Evolutionary conservation across 2,888 invertebrate genomes (phyloP), one percentile per base, ranked within the genome.

Genomic region (Drosophila monieri): DNA sequence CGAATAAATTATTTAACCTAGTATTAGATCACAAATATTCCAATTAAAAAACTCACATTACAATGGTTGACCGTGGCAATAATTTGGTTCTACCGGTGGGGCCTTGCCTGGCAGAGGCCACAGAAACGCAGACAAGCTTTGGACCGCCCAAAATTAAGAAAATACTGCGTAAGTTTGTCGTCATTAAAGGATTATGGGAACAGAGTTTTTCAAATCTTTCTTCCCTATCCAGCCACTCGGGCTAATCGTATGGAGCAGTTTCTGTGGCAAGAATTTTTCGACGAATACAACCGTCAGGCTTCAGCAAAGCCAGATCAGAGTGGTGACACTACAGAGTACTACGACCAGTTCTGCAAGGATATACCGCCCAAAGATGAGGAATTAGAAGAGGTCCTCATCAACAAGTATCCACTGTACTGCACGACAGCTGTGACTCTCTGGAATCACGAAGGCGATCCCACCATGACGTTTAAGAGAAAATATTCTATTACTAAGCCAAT

Each of bases 221-320:
- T 14, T 14, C 4, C 44, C 18, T 4, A 8, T 15, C 4, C 55
- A 90, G 90, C 70, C 5, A 90, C 90, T 3, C 88, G 91, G 0
- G 80, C 77, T 6, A 81, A 78, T 43, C 86, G 85, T 5, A 76
- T 88, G 65, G 89, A 91, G 43, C 88, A 91, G 57, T 91, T 90
- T 23, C 64, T 91, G 4, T 91, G 90, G 90, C 80, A 90, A 54
- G 90, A 91, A 57, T 80, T 91, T 4, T 89, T 87, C 48, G 81
- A 84, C 21, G 90, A 91, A 57, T 91, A 91, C 39, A 77, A 89
- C 14, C 88, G 90, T 2, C 77, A 88, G 8, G 80, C 80, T 21
- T 58, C 55, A 0, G 30, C 27, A 2, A 30, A 51, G 6, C 27
- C 23, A 0, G 65, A 67, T 4, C 27, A 67, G 74, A 88, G 56